Evolutionary conservation across 2,113 vertebrate species (phyloP).

Genomic region (Pelecanus crispus): DNA sequence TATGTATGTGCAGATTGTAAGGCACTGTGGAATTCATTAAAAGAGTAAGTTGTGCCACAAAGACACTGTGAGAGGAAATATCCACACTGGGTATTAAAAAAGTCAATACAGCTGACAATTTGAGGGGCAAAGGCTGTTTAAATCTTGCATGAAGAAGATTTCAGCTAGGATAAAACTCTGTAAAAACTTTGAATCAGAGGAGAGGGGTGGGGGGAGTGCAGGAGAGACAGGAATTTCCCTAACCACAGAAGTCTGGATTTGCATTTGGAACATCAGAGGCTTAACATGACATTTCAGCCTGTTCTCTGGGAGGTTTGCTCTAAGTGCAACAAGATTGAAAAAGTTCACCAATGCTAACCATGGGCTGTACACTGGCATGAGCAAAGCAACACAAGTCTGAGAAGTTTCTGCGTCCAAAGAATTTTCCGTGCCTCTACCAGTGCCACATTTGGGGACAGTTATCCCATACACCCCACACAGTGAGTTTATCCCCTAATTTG

Average conservation of each 20-base stretch:
- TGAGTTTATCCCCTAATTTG: not conserved
- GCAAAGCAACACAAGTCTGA: not conserved
- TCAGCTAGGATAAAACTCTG: not conserved
- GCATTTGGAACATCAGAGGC: not conserved
- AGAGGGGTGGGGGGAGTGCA: not conserved
- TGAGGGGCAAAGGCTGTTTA: not conserved
- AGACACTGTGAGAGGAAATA: not conserved
- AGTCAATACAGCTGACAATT: not conserved
- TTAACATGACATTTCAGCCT: not conserved
- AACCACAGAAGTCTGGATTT: not conserved
- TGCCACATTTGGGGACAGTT: not conserved
- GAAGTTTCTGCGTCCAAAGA: not conserved
- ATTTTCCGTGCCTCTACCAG: not conserved
- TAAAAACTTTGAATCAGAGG: not conserved
- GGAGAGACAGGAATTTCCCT: not conserved
- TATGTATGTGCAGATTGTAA: not conserved
- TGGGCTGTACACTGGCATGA: not conserved
- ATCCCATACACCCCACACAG: rapidly evolving
- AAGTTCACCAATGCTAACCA: not conserved
- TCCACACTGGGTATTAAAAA: not conserved
- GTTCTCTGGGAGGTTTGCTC: not conserved
- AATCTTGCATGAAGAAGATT: not conserved
- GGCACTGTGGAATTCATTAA: not conserved
- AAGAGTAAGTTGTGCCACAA: not conserved
- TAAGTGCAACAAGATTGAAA: not conserved